phyloP scores from a whole-genome alignment of 2,797 vertebrate genomes.

The Phalloptychus januarius region DNA sequence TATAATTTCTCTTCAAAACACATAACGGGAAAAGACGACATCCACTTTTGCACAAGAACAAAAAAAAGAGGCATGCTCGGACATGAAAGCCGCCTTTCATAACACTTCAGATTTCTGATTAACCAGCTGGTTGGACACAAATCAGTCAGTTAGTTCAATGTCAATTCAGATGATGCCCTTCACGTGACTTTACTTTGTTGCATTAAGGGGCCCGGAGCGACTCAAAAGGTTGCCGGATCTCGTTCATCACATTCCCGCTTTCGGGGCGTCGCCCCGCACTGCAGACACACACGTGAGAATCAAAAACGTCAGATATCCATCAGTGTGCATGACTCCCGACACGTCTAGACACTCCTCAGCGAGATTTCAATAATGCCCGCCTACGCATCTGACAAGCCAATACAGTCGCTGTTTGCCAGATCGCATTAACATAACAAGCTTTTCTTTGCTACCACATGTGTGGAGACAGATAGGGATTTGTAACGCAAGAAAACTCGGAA shows the following conservation, averaged over 20 bases:
- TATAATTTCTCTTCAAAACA: not conserved
- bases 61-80: constrained; percentile 3
- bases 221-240: constrained; percentile 39
- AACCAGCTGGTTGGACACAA: constrained; percentile 62
- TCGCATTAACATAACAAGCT: constrained; percentile 21
- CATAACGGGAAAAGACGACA: not conserved
- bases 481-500: not conserved
- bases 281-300: constrained; percentile 37
- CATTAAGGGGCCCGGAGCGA: constrained; percentile 33
- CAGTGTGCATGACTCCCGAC: constrained; percentile 46
- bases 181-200: constrained; percentile 55
- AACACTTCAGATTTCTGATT: constrained; percentile 61
- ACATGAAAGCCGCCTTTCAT: constrained; percentile 20
- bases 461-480: constrained; percentile 8
- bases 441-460: constrained; percentile 3
- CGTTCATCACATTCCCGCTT: constrained; percentile 24
- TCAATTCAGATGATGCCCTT: constrained; percentile 44
- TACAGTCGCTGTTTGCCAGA: constrained; percentile 45
- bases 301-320: constrained; percentile 66
- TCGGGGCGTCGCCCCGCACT: constrained; percentile 34
- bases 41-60: not conserved
- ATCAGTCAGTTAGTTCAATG: constrained; percentile 63
- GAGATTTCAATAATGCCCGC: constrained; percentile 33
- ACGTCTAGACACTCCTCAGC: constrained; percentile 19
- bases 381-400: constrained; percentile 41